Evolutionary conservation across 1,140 invertebrate genomes (phyloP).

Genomic region (Oscheius sp.): DNA sequence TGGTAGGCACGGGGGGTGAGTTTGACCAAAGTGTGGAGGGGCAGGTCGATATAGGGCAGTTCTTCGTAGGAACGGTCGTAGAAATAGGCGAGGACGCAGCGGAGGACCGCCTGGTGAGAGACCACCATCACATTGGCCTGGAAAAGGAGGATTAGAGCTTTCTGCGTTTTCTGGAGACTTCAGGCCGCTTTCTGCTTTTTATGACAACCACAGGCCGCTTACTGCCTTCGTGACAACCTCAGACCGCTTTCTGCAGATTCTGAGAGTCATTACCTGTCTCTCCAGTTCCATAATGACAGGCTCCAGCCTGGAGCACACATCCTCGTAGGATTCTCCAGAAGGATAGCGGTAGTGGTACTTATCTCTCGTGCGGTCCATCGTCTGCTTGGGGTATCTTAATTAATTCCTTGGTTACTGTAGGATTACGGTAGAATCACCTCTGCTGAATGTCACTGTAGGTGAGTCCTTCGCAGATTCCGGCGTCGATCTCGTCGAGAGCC

Average conservation of each 20-base stretch:
- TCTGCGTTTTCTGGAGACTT: too few species aligned
- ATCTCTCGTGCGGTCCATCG: conserved; percentile 87
- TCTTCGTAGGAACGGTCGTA: conserved; percentile 84
- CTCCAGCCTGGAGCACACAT: conserved; percentile 88
- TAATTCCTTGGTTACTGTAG: too few species aligned
- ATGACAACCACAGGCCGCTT: too few species aligned
- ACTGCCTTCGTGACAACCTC: too few species aligned
- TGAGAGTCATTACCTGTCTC: conserved; percentile 69
- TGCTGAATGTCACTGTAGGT: conserved; percentile 94
- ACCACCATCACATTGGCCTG: conserved; percentile 97
- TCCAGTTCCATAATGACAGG: conserved; percentile 99
- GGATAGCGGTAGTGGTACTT: conserved; percentile 99
- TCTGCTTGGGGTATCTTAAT: conserved; percentile 89
- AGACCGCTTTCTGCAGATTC: too few species aligned
- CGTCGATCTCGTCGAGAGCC: conserved; percentile 97
- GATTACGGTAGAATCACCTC: conserved; percentile 5
- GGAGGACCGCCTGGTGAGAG: conserved; percentile 91
- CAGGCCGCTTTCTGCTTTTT: too few species aligned
- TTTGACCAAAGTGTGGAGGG: conserved; percentile 94
- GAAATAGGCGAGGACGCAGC: conserved; percentile 95
- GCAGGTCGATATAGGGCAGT: conserved; percentile 86
- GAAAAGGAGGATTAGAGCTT: not conserved
- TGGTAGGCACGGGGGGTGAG: conserved; percentile 58
- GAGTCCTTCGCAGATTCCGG: conserved; percentile 98
- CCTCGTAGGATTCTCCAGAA: conserved; percentile 88